Evolutionary conservation across 2,113 vertebrate species (phyloP), one percentile per base, ranked within the genome.

Genomic region (Microcebus ravelobensis): DNA sequence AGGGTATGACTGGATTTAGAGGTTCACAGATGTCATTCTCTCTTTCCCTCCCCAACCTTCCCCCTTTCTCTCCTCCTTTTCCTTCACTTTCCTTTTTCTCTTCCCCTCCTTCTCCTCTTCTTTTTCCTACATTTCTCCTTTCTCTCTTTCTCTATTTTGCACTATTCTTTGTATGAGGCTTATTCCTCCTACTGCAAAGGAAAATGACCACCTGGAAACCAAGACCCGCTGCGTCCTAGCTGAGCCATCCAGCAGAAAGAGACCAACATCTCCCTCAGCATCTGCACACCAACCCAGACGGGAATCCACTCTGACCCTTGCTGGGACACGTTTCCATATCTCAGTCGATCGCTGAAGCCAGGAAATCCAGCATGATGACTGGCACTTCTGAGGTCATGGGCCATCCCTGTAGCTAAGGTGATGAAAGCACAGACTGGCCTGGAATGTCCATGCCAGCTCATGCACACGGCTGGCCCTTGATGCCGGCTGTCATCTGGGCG

Each of bases 301-400:
- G 39, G 34, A 80, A 20, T 14, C 59, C 8, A 1, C 42, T 15
- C 8, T 4, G 23, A 59, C 13, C 52, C 31, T 27, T n/a, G 45
- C 59, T 29, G 45, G 23, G 8, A 8, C 8, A 39, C 25, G 50
- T 55, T 87, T 42, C 65, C 36, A 8, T 7, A 13, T 5, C 67
- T 87, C 2, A 3, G 11, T 4, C 20, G 7, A 10, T 3, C 31
- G 5, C 20, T 0, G 3, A 57, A 17, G 9, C 48, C 14, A 59
- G 42, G 68, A 74, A 48, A 48, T 18, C 55, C 65, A 31, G 55
- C 6, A 10, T 25, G 25, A 8, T 1, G 25, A 34, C 7, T 7
- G 25, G 23, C 45, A 31, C 39, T 25, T n/a, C 74, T n/a, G 48
- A 6, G 57, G 36, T n/a, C n/a, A 23, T 6, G 27, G 42, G 45